Evolutionary conservation across 1,140 invertebrate species (phyloP).

Genomic region (Carcinoscorpius rotundicauda): DNA sequence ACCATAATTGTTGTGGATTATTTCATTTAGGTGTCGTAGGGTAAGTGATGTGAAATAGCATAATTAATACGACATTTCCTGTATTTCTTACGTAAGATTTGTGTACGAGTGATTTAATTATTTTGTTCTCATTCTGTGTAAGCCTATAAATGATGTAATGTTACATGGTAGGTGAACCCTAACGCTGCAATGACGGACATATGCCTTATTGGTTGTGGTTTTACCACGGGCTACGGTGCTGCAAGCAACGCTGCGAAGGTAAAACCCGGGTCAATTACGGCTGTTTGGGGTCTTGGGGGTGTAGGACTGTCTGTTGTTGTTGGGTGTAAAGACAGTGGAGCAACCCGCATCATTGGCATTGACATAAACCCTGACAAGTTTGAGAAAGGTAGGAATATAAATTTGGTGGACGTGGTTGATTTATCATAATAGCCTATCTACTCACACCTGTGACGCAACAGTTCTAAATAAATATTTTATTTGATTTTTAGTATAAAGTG

Average conservation of each 20-base stretch:
- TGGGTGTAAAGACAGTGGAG: constrained; percentile 71
- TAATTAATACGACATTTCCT: too few species aligned
- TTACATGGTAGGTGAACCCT: constrained; percentile 35
- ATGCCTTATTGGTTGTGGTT: constrained; percentile 87
- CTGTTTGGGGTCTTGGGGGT: constrained; percentile 86
- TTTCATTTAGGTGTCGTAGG: too few species aligned
- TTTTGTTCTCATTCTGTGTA: not conserved
- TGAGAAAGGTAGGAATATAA: constrained; percentile 50
- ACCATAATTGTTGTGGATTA: too few species aligned
- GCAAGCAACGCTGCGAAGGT: constrained; percentile 62
- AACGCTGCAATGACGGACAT: constrained; percentile 74
- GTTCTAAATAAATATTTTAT: too few species aligned
- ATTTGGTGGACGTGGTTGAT: not conserved
- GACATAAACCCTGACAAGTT: constrained; percentile 84
- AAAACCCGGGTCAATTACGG: constrained; percentile 63
- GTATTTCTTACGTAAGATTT: too few species aligned
- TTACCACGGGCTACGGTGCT: constrained; percentile 82
- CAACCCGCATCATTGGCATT: constrained; percentile 78
- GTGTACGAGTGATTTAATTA: not conserved
- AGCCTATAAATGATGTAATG: not conserved
- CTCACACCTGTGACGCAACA: too few species aligned
- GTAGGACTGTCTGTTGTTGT: constrained; percentile 70
- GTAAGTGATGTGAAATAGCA: too few species aligned
- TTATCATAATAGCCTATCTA: too few species aligned
- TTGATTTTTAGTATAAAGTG: too few species aligned